Base-by-base conservation (phyloP, 2,797 vertebrate genomes). In the Petrocephalus sullivani region DNA sequence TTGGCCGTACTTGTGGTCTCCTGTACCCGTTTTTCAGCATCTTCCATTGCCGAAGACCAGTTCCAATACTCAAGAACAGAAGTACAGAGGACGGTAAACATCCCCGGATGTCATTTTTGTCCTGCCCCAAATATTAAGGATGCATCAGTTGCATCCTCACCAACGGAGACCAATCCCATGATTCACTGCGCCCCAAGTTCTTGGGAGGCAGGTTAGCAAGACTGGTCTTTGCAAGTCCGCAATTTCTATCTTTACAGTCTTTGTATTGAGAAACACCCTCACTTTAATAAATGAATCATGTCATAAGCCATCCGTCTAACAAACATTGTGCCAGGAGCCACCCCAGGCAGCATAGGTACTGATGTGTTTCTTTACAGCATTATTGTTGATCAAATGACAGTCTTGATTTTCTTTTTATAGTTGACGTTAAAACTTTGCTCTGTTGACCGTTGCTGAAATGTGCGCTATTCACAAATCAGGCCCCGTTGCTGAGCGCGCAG, bases 371-470 rank as follows among this genome's bases (percentile, higher is more conserved):
- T 83, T 41, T 51, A 23, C 19, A 21, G 58, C 56, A 87, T 37
- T 75, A 87, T 60, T 67, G 82, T 67, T 57, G 87, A 89, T 89
- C 61, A 84, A 87, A 87, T 9, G 37, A 64, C 64, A 28, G 1
- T 12, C 85, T 61, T 87, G 71, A 89, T 54, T 61, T 87, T 61
- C 60, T 37, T 49, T 41, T 46, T 21, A 10, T 16, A 49, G 41
- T 49, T 57, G 64, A 53, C 8, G 37, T 51, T 78, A 87, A 82
- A 16, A 9, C 28, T 81, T 87, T 23, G 10, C 21, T 33, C 21
- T 81, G 58, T 87, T 87, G 88, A 78, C 88, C 9, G 41, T 85
- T 56, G 33, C 64, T 49, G 53, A 67, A 89, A 61, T 87, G 75
- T 82, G 8, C 53, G n/a, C 58, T 89, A 87, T 87, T 56, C 82